A percentile compares a stretch with the other conserved stretches of the same genome.
phyloP scores from a whole-genome alignment of 92 coral and sea anemone species.

The Virgularia gustaviana region DNA sequence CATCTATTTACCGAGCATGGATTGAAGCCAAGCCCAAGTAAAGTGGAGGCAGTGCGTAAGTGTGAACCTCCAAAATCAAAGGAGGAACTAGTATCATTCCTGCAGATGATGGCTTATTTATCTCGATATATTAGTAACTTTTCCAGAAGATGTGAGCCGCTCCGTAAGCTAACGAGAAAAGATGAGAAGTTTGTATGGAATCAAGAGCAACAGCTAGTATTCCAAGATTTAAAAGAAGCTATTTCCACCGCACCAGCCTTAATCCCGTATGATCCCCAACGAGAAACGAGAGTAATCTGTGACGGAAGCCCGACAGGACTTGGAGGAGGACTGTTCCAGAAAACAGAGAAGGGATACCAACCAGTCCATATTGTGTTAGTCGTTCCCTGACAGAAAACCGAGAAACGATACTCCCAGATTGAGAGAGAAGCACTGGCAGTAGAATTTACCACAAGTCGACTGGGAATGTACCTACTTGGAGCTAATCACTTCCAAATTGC shows the following conservation, averaged over 20 bases:
- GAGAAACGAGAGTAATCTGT: slow-evolving; percentile 56
- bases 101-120: slow-evolving; percentile 55
- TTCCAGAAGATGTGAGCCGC: slow-evolving; percentile 46
- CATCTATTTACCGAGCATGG: slow-evolving; percentile 55
- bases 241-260: slow-evolving; percentile 44
- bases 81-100: slow-evolving; percentile 50
- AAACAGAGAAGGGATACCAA: slow-evolving; percentile 47
- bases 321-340: slow-evolving; percentile 55
- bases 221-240: slow-evolving; percentile 43
- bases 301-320: slow-evolving; percentile 61
- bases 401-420: slow-evolving; percentile 56
- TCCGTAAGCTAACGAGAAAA: slow-evolving; percentile 17
- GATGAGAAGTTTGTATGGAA: slow-evolving; percentile 26
- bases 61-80: slow-evolving; percentile 41
- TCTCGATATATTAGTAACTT: slow-evolving; percentile 43
- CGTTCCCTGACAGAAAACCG: slow-evolving; percentile 43
- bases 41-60: slow-evolving; percentile 34
- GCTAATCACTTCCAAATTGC: slow-evolving; percentile 61
- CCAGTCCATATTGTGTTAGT: slow-evolving; percentile 59
- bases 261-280: slow-evolving; percentile 38
- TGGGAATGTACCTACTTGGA: slow-evolving; percentile 54
- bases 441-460: slow-evolving; percentile 55
- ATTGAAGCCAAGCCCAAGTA: slow-evolving; percentile 49
- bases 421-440: slow-evolving; percentile 57
- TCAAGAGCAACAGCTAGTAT: slow-evolving; percentile 35